Evolutionary conservation across 2,888 invertebrate genomes (phyloP).

Genomic region (Drosophila histrio): DNA sequence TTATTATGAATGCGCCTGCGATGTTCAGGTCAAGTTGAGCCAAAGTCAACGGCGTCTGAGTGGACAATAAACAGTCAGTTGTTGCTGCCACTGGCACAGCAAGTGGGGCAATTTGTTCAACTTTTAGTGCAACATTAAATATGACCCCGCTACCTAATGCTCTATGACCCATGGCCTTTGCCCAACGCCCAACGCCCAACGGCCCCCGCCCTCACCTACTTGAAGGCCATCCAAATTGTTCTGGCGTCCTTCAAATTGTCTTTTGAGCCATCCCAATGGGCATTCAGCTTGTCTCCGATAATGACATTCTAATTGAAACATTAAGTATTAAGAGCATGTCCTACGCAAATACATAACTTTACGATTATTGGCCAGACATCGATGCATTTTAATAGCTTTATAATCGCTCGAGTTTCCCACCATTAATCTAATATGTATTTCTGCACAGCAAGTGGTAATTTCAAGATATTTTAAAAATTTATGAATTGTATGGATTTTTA

Average conservation of each 20-base stretch:
- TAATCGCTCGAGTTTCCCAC: conserved; percentile 9
- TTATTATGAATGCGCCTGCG: conserved; percentile 56
- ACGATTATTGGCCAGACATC: conserved; percentile 9
- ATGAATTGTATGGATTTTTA: background rate
- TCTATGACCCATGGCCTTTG: background rate
- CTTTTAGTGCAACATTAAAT: conserved; percentile 61
- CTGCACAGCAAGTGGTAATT: conserved; percentile 7
- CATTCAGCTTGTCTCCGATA: conserved; percentile 52
- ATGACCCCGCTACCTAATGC: conserved; percentile 16
- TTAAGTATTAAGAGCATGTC: conserved; percentile 63
- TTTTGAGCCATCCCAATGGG: conserved; percentile 31
- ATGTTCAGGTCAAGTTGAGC: conserved; percentile 67
- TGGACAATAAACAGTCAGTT: conserved; percentile 63
- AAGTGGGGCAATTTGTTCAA: conserved; percentile 64
- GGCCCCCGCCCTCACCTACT: background rate
- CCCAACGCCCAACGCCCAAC: background rate
- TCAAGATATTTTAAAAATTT: background rate
- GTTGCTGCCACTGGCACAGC: conserved; percentile 44
- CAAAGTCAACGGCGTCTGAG: conserved; percentile 53
- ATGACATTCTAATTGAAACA: conserved; percentile 76
- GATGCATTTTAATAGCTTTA: conserved; percentile 39
- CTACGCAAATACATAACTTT: conserved; percentile 32
- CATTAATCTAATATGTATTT: conserved; percentile 4
- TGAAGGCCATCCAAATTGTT: conserved; percentile 25
- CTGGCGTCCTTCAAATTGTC: conserved; percentile 51